Base-by-base conservation (phyloP, 64 coral and sea anemone species). In the Actinia equina region DNA sequence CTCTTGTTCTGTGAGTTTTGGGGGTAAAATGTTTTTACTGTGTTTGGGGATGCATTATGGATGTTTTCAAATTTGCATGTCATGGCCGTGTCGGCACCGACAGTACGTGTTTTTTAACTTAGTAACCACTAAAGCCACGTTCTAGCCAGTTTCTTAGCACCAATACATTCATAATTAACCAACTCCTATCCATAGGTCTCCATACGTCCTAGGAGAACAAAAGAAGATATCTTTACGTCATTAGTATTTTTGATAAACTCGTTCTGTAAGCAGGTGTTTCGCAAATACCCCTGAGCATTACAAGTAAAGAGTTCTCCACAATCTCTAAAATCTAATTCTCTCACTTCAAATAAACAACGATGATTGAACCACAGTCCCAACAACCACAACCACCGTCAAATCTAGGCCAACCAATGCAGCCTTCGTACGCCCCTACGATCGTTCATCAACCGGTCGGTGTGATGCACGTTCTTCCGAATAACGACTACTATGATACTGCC, bases 381-480 rank as follows among this genome's bases (percentile, higher is more conserved):
- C 88, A 86, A 85, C 76, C 42, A 12, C 55, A 57, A 20, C 17
- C 83, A 25, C 83, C 44, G 23, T 76, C 80, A 77, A 84, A 84
- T 7, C 58, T 64, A 78, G 25, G 23, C 26, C n/a, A 69, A 23
- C 63, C 69, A 41, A 74, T 74, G 69, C 69, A 74, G 69, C 69
- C 69, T 74, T 74, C 69, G 4, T 74, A 74, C 2, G n/a, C 27
- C 80, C 12, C 92, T 30, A 90, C 87, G 1, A 83, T 87, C 49
- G 77, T 87, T 11, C 89, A 94, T 83, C 93, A 87, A 71, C 93
- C 93, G 25, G 85, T 89, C 43, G 49, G 85, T 6, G 80, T 94
- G 37, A 30, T 91, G 42, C 25, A 58, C 22, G 63, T 52, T 20
- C 51, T 57, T 44, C 52, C 87, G 22, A 56, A 82, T 25, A 41